Conservation (phyloP, 2,888 invertebrate genomes). For the Dermolepida albohirtum region DNA sequence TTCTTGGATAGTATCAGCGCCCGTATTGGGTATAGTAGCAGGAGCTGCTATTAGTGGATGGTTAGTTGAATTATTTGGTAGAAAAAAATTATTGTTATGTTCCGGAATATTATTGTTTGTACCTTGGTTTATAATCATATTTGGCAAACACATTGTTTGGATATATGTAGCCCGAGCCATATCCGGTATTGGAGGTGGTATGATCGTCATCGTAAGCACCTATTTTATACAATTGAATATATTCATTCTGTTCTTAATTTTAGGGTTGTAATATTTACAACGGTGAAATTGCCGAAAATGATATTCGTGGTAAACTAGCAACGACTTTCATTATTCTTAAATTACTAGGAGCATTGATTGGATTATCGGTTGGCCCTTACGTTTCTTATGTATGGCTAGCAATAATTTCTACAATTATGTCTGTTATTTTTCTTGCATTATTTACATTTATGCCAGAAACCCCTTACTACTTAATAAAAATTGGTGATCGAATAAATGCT, state of each 20-base stretch:
- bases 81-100: slow-evolving; percentile 67
- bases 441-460: slow-evolving; percentile 66
- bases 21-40: slow-evolving; percentile 68
- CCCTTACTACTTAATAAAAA: slow-evolving; percentile 65
- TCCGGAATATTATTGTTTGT: slow-evolving; percentile 68
- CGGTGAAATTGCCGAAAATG: slow-evolving; percentile 63
- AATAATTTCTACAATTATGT: slow-evolving; percentile 58
- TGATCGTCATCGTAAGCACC: slow-evolving; percentile 56
- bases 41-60: slow-evolving; percentile 70
- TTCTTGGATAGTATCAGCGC: slow-evolving; percentile 71
- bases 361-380: slow-evolving; percentile 61
- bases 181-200: slow-evolving; percentile 77
- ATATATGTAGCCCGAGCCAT: slow-evolving; percentile 73
- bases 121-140: slow-evolving; percentile 65
- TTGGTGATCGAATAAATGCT: slow-evolving; percentile 57
- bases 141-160: slow-evolving; percentile 62
- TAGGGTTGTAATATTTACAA: slow-evolving; percentile 61
- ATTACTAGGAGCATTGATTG: slow-evolving; percentile 61
- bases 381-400: slow-evolving; percentile 60
- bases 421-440: slow-evolving; percentile 59
- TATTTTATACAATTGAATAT: too few relatives aligned
- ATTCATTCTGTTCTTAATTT: too few relatives aligned
- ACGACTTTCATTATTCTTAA: slow-evolving; percentile 58
- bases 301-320: too few relatives aligned
- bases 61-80: slow-evolving; percentile 69